These are phyloP conservation scores for Stegodyphus dumicola DNA, from an alignment of 1,140 invertebrate species.

Conservation along the genomic window DNA sequence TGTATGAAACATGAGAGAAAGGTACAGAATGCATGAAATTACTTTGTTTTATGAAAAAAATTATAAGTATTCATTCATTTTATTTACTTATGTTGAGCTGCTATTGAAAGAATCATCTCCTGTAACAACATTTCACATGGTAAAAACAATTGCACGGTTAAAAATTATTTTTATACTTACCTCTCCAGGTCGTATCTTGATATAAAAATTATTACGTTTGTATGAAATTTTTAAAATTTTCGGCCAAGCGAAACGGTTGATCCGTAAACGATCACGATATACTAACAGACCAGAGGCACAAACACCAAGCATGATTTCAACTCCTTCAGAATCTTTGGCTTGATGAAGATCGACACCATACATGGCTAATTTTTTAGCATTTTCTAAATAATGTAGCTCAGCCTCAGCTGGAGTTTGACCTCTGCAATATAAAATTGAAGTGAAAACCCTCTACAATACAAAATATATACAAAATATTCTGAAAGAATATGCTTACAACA, in stretches of 20 bases:
- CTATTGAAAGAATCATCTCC: too few species aligned
- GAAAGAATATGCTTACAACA: too few species aligned
- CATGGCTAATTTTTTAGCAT: slow-evolving; percentile 97
- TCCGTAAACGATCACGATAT: slow-evolving; percentile 92
- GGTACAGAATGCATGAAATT: too few species aligned
- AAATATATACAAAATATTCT: too few species aligned
- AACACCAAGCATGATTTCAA: slow-evolving; percentile 96
- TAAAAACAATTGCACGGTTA: background rate
- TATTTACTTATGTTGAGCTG: too few species aligned
- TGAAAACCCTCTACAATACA: too few species aligned
- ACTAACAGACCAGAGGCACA: slow-evolving; percentile 95
- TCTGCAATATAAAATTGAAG: slow-evolving; percentile 68
- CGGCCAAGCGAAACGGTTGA: slow-evolving; percentile 99
- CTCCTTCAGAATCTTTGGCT: slow-evolving; percentile 95
- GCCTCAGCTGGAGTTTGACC: slow-evolving; percentile 96
- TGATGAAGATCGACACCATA: slow-evolving; percentile 97
- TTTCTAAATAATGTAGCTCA: slow-evolving; percentile 95
- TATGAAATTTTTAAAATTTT: slow-evolving; percentile 99
- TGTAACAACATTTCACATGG: too few species aligned
- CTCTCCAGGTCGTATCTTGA: slow-evolving; percentile 97
- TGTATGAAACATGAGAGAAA: too few species aligned
- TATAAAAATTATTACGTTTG: slow-evolving; percentile 97
- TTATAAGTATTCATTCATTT: too few species aligned
- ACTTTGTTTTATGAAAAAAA: too few species aligned
- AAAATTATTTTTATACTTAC: slow-evolving; percentile 11